A percentile compares a stretch with the other conserved stretches of the same genome.
phyloP scores from a whole-genome alignment of 2,888 invertebrate species.

The Eudasyphora cyanicolor region DNA sequence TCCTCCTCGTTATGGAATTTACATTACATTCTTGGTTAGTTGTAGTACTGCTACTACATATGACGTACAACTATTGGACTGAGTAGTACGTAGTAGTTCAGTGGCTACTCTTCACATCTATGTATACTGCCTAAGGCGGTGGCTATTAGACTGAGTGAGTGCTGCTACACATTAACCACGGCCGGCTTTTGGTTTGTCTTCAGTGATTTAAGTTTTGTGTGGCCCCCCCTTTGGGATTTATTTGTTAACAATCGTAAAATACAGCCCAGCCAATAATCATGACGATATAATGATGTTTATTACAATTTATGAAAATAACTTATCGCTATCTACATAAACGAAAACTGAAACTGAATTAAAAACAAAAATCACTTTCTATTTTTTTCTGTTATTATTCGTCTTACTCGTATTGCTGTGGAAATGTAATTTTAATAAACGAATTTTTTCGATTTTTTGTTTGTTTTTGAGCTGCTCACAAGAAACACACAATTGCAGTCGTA shows the following conservation, averaged over 20 bases:
- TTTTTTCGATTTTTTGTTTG: neutral
- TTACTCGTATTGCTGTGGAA: conserved; percentile 25
- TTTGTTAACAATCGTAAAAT: conserved; percentile 43
- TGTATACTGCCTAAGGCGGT: too few relatives aligned
- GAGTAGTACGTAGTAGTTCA: too few relatives aligned
- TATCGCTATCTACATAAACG: conserved; percentile 42
- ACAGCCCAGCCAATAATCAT: neutral
- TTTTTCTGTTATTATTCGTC: conserved; percentile 32
- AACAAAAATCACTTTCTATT: conserved; percentile 38
- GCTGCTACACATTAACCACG: neutral
- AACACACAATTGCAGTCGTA: too few relatives aligned
- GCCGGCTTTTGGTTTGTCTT: neutral
- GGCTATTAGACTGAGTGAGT: too few relatives aligned
- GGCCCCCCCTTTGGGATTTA: conserved; percentile 22
- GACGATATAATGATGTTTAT: conserved; percentile 43
- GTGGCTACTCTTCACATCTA: too few relatives aligned
- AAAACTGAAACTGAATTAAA: too few relatives aligned
- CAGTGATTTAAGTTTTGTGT: neutral
- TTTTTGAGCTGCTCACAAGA: neutral
- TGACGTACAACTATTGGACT: too few relatives aligned
- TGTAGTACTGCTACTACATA: too few relatives aligned
- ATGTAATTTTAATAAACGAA: conserved; percentile 51
- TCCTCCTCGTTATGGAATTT: neutral
- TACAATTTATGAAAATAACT: conserved; percentile 59
- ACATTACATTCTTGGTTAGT: conserved; percentile 15